Conservation (phyloP, 2,797 vertebrate genomes). For the Dendrocincla tyrannina region DNA sequence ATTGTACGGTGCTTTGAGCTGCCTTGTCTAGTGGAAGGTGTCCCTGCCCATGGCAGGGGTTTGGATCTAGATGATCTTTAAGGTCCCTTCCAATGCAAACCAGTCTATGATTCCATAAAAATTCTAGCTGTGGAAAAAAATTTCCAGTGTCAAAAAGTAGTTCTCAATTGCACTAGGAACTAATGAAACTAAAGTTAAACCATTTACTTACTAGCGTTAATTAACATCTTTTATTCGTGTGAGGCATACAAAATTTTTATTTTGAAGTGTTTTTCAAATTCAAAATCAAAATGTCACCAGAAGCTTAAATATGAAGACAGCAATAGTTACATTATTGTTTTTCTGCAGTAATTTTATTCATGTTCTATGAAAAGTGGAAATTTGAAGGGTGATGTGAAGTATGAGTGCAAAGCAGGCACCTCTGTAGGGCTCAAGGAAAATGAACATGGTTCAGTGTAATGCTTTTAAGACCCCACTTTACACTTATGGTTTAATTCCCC, state of each 20-base stretch:
- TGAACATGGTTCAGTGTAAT: rapidly evolving
- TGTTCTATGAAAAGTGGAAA: background rate
- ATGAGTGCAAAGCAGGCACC: background rate
- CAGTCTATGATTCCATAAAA: background rate
- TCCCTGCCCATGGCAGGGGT: background rate
- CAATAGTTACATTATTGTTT: background rate
- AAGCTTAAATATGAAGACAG: background rate
- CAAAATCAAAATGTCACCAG: background rate
- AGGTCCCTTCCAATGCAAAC: background rate
- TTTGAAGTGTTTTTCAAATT: background rate
- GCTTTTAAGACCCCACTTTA: background rate
- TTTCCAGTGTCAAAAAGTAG: background rate
- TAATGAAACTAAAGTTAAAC: background rate
- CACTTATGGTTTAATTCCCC: background rate
- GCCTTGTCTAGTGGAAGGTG: background rate
- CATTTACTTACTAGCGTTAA: background rate
- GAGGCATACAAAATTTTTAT: background rate
- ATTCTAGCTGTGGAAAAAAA: background rate
- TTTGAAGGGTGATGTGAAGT: background rate
- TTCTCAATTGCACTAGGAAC: background rate
- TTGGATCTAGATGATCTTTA: background rate
- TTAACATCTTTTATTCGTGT: background rate
- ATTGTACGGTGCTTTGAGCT: background rate
- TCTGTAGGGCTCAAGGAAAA: background rate
- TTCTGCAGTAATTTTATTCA: background rate